Evolutionary conservation across 2,888 invertebrate genomes (phyloP).

Genomic region (Sympetrum striolatum): DNA sequence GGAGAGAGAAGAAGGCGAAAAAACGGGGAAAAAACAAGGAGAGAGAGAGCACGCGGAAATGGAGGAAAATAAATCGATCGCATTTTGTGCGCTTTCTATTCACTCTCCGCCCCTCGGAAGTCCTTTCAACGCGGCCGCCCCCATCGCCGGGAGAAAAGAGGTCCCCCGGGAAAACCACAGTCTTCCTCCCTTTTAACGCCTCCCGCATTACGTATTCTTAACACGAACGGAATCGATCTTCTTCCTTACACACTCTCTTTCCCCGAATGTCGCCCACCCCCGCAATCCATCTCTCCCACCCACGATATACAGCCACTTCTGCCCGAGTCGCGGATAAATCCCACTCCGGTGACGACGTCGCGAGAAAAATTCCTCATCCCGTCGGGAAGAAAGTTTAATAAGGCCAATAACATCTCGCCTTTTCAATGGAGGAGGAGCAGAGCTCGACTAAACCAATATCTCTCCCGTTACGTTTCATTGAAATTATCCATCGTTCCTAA

Average conservation of each 20-base stretch:
- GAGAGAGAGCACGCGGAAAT: background rate
- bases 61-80: background rate
- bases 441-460: too few species aligned
- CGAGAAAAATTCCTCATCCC: background rate
- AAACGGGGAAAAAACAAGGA: background rate
- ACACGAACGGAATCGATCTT: constrained; percentile 31
- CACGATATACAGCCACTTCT: background rate
- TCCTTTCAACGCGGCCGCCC: background rate
- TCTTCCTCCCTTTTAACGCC: background rate
- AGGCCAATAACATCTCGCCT: too few species aligned
- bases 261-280: background rate
- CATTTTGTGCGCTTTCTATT: background rate
- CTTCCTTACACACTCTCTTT: background rate
- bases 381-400: too few species aligned
- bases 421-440: too few species aligned
- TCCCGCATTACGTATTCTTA: constrained; percentile 2
- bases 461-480: too few species aligned
- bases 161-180: constrained; percentile 11
- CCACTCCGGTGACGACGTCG: background rate
- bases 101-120: background rate
- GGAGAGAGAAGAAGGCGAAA: background rate
- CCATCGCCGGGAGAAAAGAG: background rate
- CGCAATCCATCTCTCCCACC: background rate
- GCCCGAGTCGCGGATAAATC: constrained; percentile 2
- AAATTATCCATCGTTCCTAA: too few species aligned